phyloP scores from a whole-genome alignment of 2,113 vertebrate species.

The Lanius ludovicianus region DNA sequence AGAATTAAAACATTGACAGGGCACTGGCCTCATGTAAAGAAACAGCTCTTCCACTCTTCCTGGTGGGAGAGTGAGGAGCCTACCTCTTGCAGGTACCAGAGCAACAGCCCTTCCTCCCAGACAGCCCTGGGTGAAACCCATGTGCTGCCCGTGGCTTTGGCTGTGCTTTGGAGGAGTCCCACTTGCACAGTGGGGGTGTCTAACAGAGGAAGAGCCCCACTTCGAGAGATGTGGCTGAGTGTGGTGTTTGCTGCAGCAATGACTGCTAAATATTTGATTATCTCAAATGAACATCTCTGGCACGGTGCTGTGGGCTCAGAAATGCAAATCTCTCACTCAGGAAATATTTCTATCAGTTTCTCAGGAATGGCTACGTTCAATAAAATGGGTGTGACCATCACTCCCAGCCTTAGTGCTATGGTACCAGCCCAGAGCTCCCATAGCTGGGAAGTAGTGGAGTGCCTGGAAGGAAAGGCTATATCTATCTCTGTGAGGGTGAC shows the following conservation, averaged over 20 bases:
- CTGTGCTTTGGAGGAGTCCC: neutral
- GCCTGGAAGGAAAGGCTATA: neutral
- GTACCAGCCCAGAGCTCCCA: neutral
- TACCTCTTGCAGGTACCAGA: neutral
- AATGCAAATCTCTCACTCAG: neutral
- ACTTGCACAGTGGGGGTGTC: accelerated
- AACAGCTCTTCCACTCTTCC: neutral
- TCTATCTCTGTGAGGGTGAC: neutral
- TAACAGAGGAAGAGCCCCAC: neutral
- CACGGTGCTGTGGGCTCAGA: neutral
- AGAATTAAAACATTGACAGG: neutral
- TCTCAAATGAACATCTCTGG: neutral
- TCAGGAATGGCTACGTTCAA: neutral
- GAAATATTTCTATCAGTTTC: neutral
- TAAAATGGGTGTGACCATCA: neutral
- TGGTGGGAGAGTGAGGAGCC: neutral
- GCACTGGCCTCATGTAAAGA: neutral
- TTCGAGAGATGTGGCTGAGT: neutral
- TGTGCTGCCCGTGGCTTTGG: neutral
- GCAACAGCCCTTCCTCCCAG: neutral
- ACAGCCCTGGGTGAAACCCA: neutral
- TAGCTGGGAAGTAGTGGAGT: neutral
- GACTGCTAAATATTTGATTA: neutral
- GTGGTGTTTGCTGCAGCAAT: neutral
- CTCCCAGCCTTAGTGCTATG: neutral